Evolutionary conservation across 2,113 vertebrate genomes (phyloP).

Genomic region (Petrocephalus zakoni): DNA sequence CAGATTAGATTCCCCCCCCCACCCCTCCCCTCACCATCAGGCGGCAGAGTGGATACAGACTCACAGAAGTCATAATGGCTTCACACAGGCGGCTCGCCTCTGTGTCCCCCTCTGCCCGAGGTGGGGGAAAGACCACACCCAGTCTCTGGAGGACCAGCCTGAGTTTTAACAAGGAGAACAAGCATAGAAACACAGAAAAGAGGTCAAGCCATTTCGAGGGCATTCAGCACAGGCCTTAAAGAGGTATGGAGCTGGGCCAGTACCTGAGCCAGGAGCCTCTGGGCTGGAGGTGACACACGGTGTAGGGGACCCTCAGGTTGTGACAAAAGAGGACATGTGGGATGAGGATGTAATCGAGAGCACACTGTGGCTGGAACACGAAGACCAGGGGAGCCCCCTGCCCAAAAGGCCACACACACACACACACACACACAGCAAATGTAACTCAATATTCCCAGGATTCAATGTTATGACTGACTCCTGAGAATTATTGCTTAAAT

Average conservation of each 20-base stretch:
- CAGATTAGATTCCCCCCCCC: not conserved
- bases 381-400: slow-evolving; percentile 67
- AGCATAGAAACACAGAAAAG: not conserved
- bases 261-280: slow-evolving; percentile 60
- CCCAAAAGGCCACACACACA: slow-evolving; percentile 17
- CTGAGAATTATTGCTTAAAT: not conserved
- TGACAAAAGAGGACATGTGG: slow-evolving; percentile 74
- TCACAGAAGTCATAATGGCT: slow-evolving; percentile 57
- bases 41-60: slow-evolving; percentile 25
- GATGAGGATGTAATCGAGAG: slow-evolving; percentile 68
- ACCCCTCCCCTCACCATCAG: not conserved
- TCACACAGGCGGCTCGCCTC: slow-evolving; percentile 48
- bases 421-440: not conserved
- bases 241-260: not conserved
- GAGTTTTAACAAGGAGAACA: not conserved
- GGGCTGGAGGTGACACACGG: slow-evolving; percentile 47
- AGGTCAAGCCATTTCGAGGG: not conserved
- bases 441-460: not conserved
- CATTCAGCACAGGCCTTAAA: not conserved
- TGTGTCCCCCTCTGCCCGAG: slow-evolving; percentile 46
- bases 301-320: slow-evolving; percentile 71
- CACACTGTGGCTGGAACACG: slow-evolving; percentile 68
- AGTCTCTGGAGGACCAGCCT: slow-evolving; percentile 57
- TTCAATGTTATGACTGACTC: not conserved
- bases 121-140: slow-evolving; percentile 53